Evolutionary conservation across 2,113 vertebrate species (phyloP), one percentile per base, ranked within the genome.

Genomic region (Macquaria ambigua): DNA sequence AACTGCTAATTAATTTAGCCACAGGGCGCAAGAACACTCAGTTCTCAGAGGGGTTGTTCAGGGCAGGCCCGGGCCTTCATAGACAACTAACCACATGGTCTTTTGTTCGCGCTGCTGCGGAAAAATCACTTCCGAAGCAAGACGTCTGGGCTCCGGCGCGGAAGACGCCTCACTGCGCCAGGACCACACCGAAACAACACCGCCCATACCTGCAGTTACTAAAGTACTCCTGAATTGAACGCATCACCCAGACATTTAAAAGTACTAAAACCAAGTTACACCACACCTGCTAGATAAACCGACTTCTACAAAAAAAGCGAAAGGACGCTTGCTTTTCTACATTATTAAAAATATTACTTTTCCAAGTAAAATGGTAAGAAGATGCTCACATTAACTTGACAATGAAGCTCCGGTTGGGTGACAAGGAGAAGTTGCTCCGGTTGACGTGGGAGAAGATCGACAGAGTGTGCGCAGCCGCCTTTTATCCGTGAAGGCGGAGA

Each of bases 401-500:
- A 52, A 20, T 50, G 46, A 50, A 0, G 18, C 11, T 84, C 69
- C 50, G 53, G 56, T 34, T 3, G 7, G 1, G 0, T 0, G 0
- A 0, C 20, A 8, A 0, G 20, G 1, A 11, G 28, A 0, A 3
- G 8, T 0, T 2, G 10, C 28, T 55, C 25, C 25, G 71, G 72
- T 25, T 14, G 43, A 89, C 46, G 66, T 39, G 69, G 48, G 43
- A 88, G 89, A 91, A 89, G 91, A 85, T 1, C 83, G 0, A 28
- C 2, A 0, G 3, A 37, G 15, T 0, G 0, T 15, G 82, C 59
- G 82, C 84, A 58, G 41, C 52, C 5, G 58, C 15, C 0, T 56
- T 90, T 90, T 93, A 92, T 87, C 0, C 3, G 4, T 0, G 46
- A 15, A 25, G 90, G 90, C 72, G 87, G 90, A 58, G 86, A 73